Conservation (phyloP, 1,140 invertebrate genomes). For the Portunus trituberculatus region DNA sequence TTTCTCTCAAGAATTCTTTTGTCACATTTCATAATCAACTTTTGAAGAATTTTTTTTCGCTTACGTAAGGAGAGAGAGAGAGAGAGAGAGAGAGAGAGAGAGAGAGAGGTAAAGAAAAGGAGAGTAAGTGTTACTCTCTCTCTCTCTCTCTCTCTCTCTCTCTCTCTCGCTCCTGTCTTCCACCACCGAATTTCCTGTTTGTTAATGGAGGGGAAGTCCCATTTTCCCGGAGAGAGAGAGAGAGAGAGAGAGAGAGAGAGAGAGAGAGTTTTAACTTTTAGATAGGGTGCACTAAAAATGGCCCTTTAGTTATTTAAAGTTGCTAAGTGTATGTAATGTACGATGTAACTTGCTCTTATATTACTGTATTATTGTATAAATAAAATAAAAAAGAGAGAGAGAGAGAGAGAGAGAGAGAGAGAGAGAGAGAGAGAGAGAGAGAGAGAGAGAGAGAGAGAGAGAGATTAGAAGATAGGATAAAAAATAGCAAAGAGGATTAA, state of each 20-base stretch:
- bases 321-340: too few relatives aligned
- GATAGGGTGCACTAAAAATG: too few relatives aligned
- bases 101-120: background rate
- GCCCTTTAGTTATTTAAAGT: too few relatives aligned
- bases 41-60: too few relatives aligned
- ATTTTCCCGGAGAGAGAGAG: background rate
- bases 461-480: too few relatives aligned
- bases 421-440: background rate
- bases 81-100: background rate
- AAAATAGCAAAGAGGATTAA: background rate
- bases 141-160: conserved; percentile 15
- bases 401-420: background rate
- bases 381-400: too few relatives aligned
- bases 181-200: background rate
- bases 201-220: too few relatives aligned
- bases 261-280: too few relatives aligned
- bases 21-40: too few relatives aligned
- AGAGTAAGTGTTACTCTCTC: background rate
- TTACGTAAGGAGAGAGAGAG: background rate
- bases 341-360: too few relatives aligned
- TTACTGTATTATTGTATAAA: too few relatives aligned
- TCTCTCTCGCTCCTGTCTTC: conserved; percentile 18
- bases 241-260: background rate
- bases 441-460: background rate
- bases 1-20: too few relatives aligned